Percentiles rank a stretch among this genome's conserved stretches.
phyloP scores from a whole-genome alignment of 1,140 invertebrate genomes.

The Leptinotarsa lineolata region DNA sequence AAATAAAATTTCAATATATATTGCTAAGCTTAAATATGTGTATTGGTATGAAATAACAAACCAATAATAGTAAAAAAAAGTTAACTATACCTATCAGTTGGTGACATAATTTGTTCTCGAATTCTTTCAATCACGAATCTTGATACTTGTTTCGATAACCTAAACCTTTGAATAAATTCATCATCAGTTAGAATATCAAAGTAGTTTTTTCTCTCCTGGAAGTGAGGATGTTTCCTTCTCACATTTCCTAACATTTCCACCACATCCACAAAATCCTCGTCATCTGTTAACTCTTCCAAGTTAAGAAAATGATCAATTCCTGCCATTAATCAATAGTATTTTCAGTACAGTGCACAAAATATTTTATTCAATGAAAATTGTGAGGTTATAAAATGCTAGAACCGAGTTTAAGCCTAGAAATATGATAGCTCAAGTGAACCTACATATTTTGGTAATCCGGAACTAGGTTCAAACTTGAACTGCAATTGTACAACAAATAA shows the following conservation, averaged over 20 bases:
- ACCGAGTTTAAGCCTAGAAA: not conserved
- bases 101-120: not conserved
- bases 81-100: not conserved
- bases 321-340: not conserved
- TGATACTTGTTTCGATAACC: slow-evolving; percentile 4
- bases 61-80: not conserved
- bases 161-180: slow-evolving; percentile 15
- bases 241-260: not conserved
- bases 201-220: not conserved
- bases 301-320: too few relatives aligned
- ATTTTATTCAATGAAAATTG: not conserved
- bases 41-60: not conserved
- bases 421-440: not conserved
- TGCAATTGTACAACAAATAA: not conserved
- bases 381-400: not conserved
- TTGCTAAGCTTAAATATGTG: slow-evolving; percentile 14
- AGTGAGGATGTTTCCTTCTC: not conserved
- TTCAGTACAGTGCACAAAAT: not conserved
- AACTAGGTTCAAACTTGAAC: not conserved
- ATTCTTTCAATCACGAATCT: not conserved
- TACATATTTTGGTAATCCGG: not conserved
- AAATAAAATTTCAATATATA: too few relatives aligned
- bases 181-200: slow-evolving; percentile 14
- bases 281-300: not conserved
- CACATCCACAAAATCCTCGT: slow-evolving; percentile 4